phyloP scores from a whole-genome alignment of 2,888 invertebrate genomes.

The Acrobasis repandana region DNA sequence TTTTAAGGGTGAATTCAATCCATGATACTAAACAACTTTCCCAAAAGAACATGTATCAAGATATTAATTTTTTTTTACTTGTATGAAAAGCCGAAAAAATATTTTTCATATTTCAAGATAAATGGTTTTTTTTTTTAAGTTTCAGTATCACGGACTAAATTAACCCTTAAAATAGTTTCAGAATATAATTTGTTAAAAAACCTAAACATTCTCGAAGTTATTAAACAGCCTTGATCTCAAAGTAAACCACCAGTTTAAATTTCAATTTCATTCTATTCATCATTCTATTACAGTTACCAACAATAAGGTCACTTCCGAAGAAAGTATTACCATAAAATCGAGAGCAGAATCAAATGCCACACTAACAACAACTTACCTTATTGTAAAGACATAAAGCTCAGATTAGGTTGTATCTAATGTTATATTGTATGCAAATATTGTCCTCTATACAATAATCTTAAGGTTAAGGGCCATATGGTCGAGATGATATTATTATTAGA shows the following conservation, averaged over 20 bases:
- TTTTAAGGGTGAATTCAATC: too few relatives aligned
- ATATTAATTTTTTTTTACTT: too few relatives aligned
- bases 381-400: neutral
- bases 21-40: too few relatives aligned
- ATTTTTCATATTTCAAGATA: too few relatives aligned
- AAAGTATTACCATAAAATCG: conserved; percentile 16
- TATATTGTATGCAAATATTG: conserved; percentile 12
- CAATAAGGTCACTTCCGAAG: conserved; percentile 9
- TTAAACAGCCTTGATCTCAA: neutral
- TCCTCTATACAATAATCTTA: conserved; percentile 6
- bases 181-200: too few relatives aligned
- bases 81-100: too few relatives aligned
- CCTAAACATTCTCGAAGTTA: neutral
- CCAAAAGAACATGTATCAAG: too few relatives aligned
- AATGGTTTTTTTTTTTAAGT: too few relatives aligned
- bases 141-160: too few relatives aligned
- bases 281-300: neutral
- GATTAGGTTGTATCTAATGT: neutral
- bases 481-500: neutral
- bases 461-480: conserved; percentile 18
- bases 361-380: neutral
- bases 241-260: neutral
- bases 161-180: too few relatives aligned
- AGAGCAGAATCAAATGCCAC: neutral
- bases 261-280: neutral